Evolutionary conservation across 2,797 vertebrate genomes (phyloP), one percentile per base, ranked within the genome.

Genomic region (Anguilla marmorata): DNA sequence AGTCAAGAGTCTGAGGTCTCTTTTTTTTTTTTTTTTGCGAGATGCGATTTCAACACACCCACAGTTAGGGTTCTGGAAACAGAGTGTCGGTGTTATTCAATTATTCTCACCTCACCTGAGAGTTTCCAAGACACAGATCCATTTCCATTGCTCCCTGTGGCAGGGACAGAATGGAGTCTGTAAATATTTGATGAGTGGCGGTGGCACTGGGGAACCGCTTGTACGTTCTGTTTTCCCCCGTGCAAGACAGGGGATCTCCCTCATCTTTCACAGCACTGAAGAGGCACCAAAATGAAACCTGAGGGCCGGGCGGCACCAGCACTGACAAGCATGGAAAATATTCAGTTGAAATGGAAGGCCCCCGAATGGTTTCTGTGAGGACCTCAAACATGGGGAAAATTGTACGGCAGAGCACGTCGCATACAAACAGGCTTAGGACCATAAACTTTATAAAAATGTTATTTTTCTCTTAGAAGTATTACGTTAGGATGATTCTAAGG

Each of bases 131-230:
- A 11, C 69, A 16, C 69, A 30, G 24, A 74, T 74, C 24, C 6
- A 9, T 21, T 37, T 21, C 74, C 37, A 80, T 24, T 7, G 19
- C 41, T 24, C 76, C 76, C 76, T 24, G 41, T 48, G 37, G 37
- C 76, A 6, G 76, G 37, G 76, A 24, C 2, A 80, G 76, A 80
- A 80, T 9, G 8, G 33, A 37, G 3, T 21, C 69, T 74, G 19
- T 80, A 80, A 80, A 80, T 80, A 80, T 80, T 80, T 80, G 5
- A 80, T 48, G 76, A 41, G 30, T 41, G 12, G 9, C 41, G 74
- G 19, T 41, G 12, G 2, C 2, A 14, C 14, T 8, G 41, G 21
- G 76, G 4, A 45, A 41, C 41, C 19, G 37, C 33, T 48, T 30
- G 27, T 74, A 3, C n/a, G 9, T 74, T 74, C 12, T 74, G 69